Evolutionary conservation across 1,140 invertebrate genomes (phyloP), one percentile per base, ranked within the genome.

Genomic region (Tetragonula clypearis): DNA sequence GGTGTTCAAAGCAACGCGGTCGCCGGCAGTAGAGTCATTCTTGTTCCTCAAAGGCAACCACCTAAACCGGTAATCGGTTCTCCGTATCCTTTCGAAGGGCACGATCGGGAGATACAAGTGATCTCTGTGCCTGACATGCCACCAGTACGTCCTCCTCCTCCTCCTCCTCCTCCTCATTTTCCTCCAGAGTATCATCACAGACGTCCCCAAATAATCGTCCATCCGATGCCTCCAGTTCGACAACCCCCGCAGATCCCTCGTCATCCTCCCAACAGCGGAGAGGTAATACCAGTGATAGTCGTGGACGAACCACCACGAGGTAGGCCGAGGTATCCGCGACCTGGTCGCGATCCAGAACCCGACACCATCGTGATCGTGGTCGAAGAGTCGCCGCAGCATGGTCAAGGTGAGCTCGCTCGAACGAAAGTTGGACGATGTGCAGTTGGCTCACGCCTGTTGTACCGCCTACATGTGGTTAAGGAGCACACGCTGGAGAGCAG

Each of bases 301-400:
- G 74, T 87, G 8, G 84, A 90, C 2, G 77, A 77, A n/a, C 71
- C 79, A 23, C 35, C 56, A 2, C 62, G 15, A 1, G 65, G 62
- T 26, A 79, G 65, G 8, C 86, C 80, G 21, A 58, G 17, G 65
- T 6, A 56, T 26, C 26, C 49, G 11, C 73, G 53, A 56, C 79
- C 71, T 55, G 30, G 17, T 75, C 41, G n/a, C 19, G 66, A 49
- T 1, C 71, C 73, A 9, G 73, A 82, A 49, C 68, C 79, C 55
- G 78, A 90, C 12, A 86, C 87, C 0, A n/a, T 90, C 8, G 82
- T 92, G 55, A 86, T 92, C 79, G 85, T 92, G 55, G 76, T 92
- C 79, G 91, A 93, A 30, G 89, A 89, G 0, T 26, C 17, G 11
- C 60, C 87, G 14, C 8, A 66, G 2, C 41, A 60, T 68, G 85